A percentile compares a stretch with the other conserved stretches of the same genome.
Evolutionary conservation across 2,797 vertebrate genomes (phyloP).

Genomic region (Cyprinodon diabolis): DNA sequence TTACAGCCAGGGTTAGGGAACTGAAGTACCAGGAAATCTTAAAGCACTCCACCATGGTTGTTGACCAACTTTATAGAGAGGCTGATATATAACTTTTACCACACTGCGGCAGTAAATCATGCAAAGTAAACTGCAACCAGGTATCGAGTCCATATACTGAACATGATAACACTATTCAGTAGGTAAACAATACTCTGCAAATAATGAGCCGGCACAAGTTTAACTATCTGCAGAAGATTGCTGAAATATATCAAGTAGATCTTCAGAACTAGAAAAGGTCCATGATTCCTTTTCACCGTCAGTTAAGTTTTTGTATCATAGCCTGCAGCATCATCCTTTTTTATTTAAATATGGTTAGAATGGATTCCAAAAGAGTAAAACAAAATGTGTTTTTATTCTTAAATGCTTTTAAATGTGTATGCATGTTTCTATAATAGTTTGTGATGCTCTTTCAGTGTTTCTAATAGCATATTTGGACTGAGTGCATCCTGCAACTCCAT

Average conservation of each 20-base stretch:
- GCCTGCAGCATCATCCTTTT: not conserved
- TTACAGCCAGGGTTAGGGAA: not conserved
- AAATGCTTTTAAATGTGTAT: not conserved
- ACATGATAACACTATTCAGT: not conserved
- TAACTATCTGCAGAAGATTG: not conserved
- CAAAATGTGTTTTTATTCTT: not conserved
- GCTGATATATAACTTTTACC: not conserved
- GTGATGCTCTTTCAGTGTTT: not conserved
- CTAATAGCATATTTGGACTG: not conserved
- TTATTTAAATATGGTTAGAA: not conserved
- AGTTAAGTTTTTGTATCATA: not conserved
- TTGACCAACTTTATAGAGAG: not conserved
- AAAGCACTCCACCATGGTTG: not conserved
- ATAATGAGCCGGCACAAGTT: not conserved
- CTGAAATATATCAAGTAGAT: not conserved
- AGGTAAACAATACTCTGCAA: not conserved
- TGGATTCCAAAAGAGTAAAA: not conserved
- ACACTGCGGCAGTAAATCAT: not conserved
- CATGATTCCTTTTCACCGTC: not conserved
- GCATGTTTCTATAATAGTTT: not conserved
- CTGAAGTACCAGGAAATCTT: not conserved
- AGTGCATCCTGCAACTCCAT: not conserved
- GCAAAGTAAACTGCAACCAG: not conserved
- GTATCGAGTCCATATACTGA: too few relatives aligned
- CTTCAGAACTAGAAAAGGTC: not conserved